Evolutionary conservation across 2,797 vertebrate genomes (phyloP), one percentile per base, ranked within the genome.

Genomic region (Helicolenus hilgendorfi): DNA sequence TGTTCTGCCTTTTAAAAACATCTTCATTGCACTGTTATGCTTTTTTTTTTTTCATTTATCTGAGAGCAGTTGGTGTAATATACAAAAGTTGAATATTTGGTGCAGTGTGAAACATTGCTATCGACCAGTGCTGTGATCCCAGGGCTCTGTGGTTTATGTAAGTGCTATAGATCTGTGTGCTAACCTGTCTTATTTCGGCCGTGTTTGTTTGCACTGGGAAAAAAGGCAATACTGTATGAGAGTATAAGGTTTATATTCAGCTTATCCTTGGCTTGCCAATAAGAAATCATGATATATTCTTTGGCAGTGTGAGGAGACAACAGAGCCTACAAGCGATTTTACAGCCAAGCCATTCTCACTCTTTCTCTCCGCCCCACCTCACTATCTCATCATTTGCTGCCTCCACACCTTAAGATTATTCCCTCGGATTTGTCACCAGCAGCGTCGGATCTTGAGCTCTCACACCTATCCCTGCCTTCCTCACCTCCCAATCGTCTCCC

Each of bases 391-490:
- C 82, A 88, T 85, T 83, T 86, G 26, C 85, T 85, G 79, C 87
- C 81, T 91, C 79, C 72, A 84, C 89, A 92, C 84, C 49, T 93
- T 81, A 45, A 79, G 75, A 95, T 93, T 77, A 92, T 92, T 85
- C 91, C 31, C 70, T 63, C 5, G 13, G 81, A 58, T 91, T 87
- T 92, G 64, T 81, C 85, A 86, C 91, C 87, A 75, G 68, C 69
- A 38, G 72, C 65, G 29, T 55, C 38, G 15, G 76, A 74, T 85
- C 24, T 29, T 72, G 35, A 77, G 73, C 77, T 81, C 79, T 85
- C 20, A 22, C 77, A 73, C 83, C 69, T 62, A 11, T 22, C 11
- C 58, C 15, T 8, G n/a, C 45, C 41, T 24, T 38, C 26, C 35
- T 38, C 64, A 31, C 56, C 58, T 67, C 55, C 6, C 27, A 67